Conservation (phyloP, 2,797 vertebrate genomes). For the Hoplostethus atlanticus region DNA sequence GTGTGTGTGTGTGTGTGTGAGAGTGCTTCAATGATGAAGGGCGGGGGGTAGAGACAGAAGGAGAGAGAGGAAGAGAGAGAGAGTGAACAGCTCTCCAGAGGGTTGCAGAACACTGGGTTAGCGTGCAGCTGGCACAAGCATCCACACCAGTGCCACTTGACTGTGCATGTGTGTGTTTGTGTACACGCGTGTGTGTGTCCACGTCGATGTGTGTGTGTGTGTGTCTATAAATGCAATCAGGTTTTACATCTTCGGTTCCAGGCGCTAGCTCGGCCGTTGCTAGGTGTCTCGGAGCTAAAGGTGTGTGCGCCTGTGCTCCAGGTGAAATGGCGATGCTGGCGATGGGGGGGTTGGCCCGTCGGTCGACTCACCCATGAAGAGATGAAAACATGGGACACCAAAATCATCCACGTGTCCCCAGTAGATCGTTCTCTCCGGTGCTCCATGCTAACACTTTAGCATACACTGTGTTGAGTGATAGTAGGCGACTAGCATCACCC, state of each 20-base stretch:
- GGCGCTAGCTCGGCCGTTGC: slow-evolving; percentile 15
- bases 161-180: slow-evolving; percentile 30
- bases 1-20: slow-evolving; percentile 11
- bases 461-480: background rate
- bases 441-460: no score
- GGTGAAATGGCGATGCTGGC: no score
- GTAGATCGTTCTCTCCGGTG: no score
- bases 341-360: no score
- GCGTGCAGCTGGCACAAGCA: slow-evolving; percentile 77
- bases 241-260: no score
- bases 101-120: slow-evolving; percentile 71
- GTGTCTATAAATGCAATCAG: slow-evolving; percentile 54
- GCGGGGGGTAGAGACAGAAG: slow-evolving; percentile 34
- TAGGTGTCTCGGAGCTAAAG: slow-evolving; percentile 7
- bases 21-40: slow-evolving; percentile 42
- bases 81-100: slow-evolving; percentile 73
- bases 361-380: no score
- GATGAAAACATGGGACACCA: background rate
- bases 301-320: no score
- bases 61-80: slow-evolving; percentile 49
- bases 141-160: slow-evolving; percentile 64
- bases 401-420: no score
- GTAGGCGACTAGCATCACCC: slow-evolving; percentile 30
- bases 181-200: slow-evolving; percentile 18
- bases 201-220: slow-evolving; percentile 25